phyloP scores from a whole-genome alignment of 2,888 invertebrate species.

The Xestia sexstrigata region DNA sequence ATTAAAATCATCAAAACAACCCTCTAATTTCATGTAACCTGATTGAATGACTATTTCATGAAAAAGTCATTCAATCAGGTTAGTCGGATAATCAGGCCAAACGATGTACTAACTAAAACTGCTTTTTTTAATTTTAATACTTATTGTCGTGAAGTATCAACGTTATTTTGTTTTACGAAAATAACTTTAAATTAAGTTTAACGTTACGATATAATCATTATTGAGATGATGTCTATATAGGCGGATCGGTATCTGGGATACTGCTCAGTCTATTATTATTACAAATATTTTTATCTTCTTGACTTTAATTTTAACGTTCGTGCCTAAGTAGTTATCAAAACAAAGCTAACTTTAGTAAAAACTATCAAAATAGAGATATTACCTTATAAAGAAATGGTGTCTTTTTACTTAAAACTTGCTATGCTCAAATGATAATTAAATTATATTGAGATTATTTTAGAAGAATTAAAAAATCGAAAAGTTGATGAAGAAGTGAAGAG shows the following conservation, averaged over 20 bases:
- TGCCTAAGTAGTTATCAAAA: background rate
- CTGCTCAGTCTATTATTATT: constrained; percentile 1
- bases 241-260: background rate
- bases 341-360: background rate
- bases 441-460: background rate
- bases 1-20: too few species aligned
- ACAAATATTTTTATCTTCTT: constrained; percentile 12
- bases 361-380: background rate
- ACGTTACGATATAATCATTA: constrained; percentile 12
- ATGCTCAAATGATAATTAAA: background rate
- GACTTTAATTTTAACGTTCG: background rate
- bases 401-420: background rate
- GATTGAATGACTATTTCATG: too few species aligned
- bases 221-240: background rate
- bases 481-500: too few species aligned
- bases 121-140: constrained; percentile 16
- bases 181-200: constrained; percentile 2
- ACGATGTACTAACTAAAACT: background rate
- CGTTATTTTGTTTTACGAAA: constrained; percentile 12
- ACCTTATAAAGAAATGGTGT: background rate
- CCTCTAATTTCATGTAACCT: too few species aligned
- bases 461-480: background rate
- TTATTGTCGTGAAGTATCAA: background rate
- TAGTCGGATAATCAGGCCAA: too few species aligned
- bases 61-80: too few species aligned